Percentiles rank a stretch among this genome's conserved stretches.
Conservation (phyloP, 2,888 invertebrate species). For the Margaritifera margaritifera region DNA sequence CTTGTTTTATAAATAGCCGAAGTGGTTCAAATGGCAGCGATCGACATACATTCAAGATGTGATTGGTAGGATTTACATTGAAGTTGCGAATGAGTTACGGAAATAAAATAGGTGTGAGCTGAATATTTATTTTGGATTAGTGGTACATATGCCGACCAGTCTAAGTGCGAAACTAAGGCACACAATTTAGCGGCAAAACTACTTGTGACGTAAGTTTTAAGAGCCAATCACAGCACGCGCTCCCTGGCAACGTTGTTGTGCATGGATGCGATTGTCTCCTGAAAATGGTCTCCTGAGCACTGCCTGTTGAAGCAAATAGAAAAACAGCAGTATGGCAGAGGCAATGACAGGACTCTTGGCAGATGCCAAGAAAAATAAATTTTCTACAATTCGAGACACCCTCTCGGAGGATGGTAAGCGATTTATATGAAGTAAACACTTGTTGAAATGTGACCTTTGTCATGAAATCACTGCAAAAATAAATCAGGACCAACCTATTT, state of each 20-base stretch:
- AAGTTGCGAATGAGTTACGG: too few species aligned
- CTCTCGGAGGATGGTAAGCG: constrained; percentile 68
- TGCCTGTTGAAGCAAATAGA: neutral
- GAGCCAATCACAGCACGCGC: constrained; percentile 43
- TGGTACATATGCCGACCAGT: too few species aligned
- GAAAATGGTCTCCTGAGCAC: constrained; percentile 22
- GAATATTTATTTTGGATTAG: too few species aligned
- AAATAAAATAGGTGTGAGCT: too few species aligned
- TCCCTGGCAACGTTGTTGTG: constrained; percentile 58
- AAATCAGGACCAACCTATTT: too few species aligned
- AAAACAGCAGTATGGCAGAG: constrained; percentile 58
- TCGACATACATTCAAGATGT: too few species aligned
- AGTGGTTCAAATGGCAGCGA: too few species aligned
- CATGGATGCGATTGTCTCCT: constrained; percentile 16
- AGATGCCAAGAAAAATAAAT: constrained; percentile 67
- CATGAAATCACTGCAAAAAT: too few species aligned
- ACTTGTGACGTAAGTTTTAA: constrained; percentile 15
- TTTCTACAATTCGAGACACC: constrained; percentile 59
- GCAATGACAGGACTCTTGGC: constrained; percentile 64
- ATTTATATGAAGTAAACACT: neutral
- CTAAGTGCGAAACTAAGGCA: constrained; percentile 1
- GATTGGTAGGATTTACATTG: too few species aligned
- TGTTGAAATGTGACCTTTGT: too few species aligned
- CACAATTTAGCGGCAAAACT: constrained; percentile 4
- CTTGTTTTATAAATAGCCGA: too few species aligned